A percentile compares a stretch with the other conserved stretches of the same genome.
Evolutionary conservation across 2,888 invertebrate species (phyloP).

Genomic region (Craniophora ligustri): DNA sequence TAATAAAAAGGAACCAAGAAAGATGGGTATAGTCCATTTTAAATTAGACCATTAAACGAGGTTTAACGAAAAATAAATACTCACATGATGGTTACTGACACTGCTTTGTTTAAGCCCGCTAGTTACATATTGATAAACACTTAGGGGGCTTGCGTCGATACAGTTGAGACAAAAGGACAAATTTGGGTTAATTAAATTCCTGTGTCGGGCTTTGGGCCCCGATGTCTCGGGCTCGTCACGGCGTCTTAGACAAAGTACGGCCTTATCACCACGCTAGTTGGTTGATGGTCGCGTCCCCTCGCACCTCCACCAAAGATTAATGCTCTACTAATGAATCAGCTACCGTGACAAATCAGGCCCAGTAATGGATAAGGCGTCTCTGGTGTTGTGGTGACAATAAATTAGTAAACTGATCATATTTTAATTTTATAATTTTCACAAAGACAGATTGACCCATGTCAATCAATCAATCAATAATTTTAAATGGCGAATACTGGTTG

Average conservation of each 20-base stretch:
- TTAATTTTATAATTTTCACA: constrained; percentile 58
- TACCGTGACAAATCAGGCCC: constrained; percentile 83
- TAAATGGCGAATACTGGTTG: no score
- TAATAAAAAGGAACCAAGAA: constrained; percentile 28
- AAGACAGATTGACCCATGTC: constrained; percentile 23
- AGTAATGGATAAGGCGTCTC: constrained; percentile 80
- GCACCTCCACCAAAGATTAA: constrained; percentile 77
- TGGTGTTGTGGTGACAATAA: constrained; percentile 76
- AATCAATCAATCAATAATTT: no score
- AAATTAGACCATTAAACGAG: constrained; percentile 28
- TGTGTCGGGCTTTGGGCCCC: constrained; percentile 74
- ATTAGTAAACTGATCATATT: constrained; percentile 71
- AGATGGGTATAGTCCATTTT: constrained; percentile 16
- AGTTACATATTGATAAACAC: constrained; percentile 71
- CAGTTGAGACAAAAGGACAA: constrained; percentile 75
- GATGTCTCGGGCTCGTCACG: constrained; percentile 74
- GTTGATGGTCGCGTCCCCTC: constrained; percentile 58
- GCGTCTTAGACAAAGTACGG: constrained; percentile 79
- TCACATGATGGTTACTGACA: constrained; percentile 1
- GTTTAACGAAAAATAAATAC: constrained; percentile 3
- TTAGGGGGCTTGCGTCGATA: constrained; percentile 59
- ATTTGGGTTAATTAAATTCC: constrained; percentile 85
- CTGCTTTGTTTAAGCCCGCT: constrained; percentile 36
- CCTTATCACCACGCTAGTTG: constrained; percentile 77
- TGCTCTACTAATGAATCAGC: constrained; percentile 83